Evolutionary conservation across 2,797 vertebrate species (phyloP), one percentile per base, ranked within the genome.

Genomic region (Spondyliosoma cantharus): DNA sequence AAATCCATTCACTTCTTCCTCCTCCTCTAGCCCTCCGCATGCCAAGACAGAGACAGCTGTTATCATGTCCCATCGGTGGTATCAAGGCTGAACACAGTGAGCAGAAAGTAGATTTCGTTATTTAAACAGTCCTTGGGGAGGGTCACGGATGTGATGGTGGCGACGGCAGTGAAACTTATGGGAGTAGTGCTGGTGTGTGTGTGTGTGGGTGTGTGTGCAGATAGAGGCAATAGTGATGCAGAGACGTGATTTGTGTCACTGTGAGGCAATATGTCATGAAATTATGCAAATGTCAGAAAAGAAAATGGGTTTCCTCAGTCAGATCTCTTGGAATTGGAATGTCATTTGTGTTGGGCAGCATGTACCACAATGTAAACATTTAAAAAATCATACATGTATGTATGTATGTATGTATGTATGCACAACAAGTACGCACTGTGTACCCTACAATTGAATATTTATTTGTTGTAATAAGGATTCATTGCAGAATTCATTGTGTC

Each of bases 81-180:
- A 76, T 83, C 70, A 43, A 76, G 68, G 62, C 57, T 58, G 72
- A 80, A 66, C 65, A 71, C 53, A 57, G 60, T 50, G 59, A 81
- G 64, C 43, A 63, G 60, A 76, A 80, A 82, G 77, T 62, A 81
- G 65, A 87, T 78, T 73, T 83, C 7, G 25, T 70, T 82, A 72
- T 75, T 82, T 80, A 74, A 89, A 68, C 43, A 57, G 79, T 73
- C 84, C 49, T 78, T 5, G n/a, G 78, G 52, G 66, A 78, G 49
- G n/a, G 42, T 45, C 7, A 1, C 49, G 45, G 50, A 46, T 49
- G 75, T 68, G 79, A 80, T 60, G 53, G 62, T 50, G 56, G 63
- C 6, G 4, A 67, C 71, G 70, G 79, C 67, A 53, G 32, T 16
- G 45, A 49, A 50, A 48, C 42, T 37, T 59, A 53, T 60, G 45